These are phyloP conservation scores for Ctenodactylus gundi DNA, from an alignment of 2,113 vertebrate genomes.

Conservation along the genomic window DNA sequence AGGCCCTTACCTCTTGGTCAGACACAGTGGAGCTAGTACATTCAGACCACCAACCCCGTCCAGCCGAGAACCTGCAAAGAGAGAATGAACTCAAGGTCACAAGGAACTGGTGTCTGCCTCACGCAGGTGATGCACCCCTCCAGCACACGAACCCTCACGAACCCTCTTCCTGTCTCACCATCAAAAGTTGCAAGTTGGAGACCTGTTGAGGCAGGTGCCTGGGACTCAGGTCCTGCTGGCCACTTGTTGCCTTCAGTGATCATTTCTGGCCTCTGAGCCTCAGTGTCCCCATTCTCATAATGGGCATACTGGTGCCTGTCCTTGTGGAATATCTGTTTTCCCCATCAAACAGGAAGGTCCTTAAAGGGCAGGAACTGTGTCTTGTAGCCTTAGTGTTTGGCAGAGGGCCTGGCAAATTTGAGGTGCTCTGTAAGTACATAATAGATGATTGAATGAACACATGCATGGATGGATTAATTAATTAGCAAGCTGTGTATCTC, in stretches of 20 bases:
- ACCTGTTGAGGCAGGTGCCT: neutral
- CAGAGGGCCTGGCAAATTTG: neutral
- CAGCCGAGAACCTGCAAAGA: conserved; percentile 77
- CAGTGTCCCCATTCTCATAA: neutral
- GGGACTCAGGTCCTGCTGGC: neutral
- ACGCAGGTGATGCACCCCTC: neutral
- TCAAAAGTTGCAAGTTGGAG: neutral
- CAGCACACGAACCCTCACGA: neutral
- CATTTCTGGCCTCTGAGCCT: neutral
- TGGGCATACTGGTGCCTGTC: neutral
- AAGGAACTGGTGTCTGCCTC: neutral
- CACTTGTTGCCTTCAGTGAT: neutral
- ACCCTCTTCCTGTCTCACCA: neutral
- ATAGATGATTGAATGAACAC: neutral
- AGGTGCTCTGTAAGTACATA: neutral
- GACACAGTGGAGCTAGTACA: conserved; percentile 77
- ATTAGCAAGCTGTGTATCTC: neutral
- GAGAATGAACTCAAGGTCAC: neutral
- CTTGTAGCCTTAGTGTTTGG: neutral
- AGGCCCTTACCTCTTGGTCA: conserved; percentile 76
- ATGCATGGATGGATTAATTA: neutral
- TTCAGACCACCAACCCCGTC: conserved; percentile 80
- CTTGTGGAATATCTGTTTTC: neutral
- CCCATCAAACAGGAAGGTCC: neutral
- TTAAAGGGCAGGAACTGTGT: neutral